Evolutionary conservation across 2,888 invertebrate species (phyloP), one percentile per base, ranked within the genome.

Genomic region (Acanthosoma haemorrhoidale): DNA sequence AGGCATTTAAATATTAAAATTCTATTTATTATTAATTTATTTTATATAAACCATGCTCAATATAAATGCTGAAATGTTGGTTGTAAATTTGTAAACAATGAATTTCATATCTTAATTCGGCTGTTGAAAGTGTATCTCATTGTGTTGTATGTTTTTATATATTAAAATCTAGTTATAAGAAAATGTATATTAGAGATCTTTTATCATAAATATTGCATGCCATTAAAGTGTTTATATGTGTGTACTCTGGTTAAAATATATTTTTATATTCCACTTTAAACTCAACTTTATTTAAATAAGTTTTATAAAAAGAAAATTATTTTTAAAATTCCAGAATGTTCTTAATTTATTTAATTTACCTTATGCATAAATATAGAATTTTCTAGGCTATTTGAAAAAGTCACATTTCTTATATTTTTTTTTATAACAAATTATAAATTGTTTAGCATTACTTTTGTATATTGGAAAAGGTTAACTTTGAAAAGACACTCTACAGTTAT

Each of bases 21-120:
- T 59, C 15, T 32, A 16, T 31, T 59, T 29, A 59, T 25, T 31
- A 59, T 59, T 5, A n/a, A 32, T 25, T 34, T 13, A 51, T 13
- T 51, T 25, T 51, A 51, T 6, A 6, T n/a, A 51, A 63, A 31
- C 16, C 5, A 39, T 39, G 63, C 63, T 63, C 63, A 63, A 39
- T 15, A 21, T 25, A 63, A 29, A 41, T 29, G 41, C 16, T 25
- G 15, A 39, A 41, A 63, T 41, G 38, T 39, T 39, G 63, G 63
- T 63, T 63, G 63, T 63, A 63, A 61, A 36, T 15, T 59, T 38
- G 21, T 41, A 38, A 63, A 39, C 21, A 16, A 29, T 41, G 25
- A 41, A 34, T 63, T 63, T 63, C 63, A 63, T 63, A 63, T 63
- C 63, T 63, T 36, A 6, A 51, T 38, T 2, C 13, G 63, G 63